These are phyloP conservation scores for Sprattus sprattus DNA, from an alignment of 2,113 vertebrate genomes.

Conservation along the genomic window DNA sequence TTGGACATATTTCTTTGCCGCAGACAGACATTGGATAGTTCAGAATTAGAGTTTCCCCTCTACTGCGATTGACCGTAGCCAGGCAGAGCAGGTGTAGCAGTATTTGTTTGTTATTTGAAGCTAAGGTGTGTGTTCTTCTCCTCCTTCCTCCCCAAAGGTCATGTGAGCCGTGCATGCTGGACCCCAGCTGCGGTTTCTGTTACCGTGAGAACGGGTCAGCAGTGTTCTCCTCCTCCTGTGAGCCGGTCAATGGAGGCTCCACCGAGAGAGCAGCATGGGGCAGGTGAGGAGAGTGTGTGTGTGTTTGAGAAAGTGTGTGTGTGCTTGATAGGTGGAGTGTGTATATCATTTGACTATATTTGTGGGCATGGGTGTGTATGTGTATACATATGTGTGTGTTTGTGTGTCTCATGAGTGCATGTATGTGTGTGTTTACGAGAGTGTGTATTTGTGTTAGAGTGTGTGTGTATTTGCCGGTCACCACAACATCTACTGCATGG, in stretches of 20 bases:
- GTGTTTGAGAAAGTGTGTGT: conserved; percentile 15
- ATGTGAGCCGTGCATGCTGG: conserved; percentile 93
- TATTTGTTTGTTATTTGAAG: not conserved
- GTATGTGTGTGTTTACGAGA: not conserved
- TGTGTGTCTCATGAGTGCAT: not conserved
- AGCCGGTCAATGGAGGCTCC: conserved; percentile 81
- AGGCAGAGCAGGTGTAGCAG: too few relatives aligned
- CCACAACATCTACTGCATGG: too few relatives aligned
- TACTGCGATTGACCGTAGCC: too few relatives aligned
- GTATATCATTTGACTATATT: not conserved
- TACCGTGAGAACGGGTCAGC: conserved; percentile 86
- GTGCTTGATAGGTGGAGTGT: conserved; percentile 55
- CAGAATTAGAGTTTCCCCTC: too few relatives aligned
- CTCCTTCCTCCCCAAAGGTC: conserved; percentile 68
- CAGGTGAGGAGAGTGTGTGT: conserved; percentile 73
- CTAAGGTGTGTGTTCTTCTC: not conserved
- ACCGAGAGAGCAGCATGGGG: conserved; percentile 90
- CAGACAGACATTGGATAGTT: too few relatives aligned
- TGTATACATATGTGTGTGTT: not conserved
- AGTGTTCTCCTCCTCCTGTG: conserved; percentile 84
- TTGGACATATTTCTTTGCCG: too few relatives aligned
- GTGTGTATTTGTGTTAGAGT: not conserved
- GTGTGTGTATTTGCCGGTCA: not conserved
- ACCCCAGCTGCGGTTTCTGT: conserved; percentile 93
- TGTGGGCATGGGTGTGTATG: conserved; percentile 55